Percentiles rank a stretch among this genome's conserved stretches.
phyloP scores from a whole-genome alignment of 1,140 invertebrate species.

The Lepidurus packardi region DNA sequence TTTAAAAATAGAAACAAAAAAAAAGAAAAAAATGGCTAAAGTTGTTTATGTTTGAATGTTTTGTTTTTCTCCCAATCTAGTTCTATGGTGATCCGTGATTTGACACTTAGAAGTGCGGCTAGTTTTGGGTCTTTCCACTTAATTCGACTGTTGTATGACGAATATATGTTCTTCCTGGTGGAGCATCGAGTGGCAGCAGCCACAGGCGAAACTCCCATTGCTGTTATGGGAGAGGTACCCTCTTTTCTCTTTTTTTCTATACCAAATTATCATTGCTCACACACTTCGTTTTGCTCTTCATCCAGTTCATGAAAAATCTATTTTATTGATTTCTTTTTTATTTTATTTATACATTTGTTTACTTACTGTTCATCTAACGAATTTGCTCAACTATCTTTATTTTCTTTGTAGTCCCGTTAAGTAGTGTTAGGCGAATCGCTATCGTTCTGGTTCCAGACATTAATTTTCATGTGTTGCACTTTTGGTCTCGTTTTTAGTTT shows the following conservation, averaged over 20 bases:
- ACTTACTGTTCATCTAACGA: too few species aligned
- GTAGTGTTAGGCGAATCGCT: too few species aligned
- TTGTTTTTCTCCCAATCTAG: conserved; percentile 50
- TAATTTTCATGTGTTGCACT: too few species aligned
- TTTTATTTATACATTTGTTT: too few species aligned
- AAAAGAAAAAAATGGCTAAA: too few species aligned
- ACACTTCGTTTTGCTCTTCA: too few species aligned
- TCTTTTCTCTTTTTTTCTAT: background rate
- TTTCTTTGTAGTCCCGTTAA: too few species aligned
- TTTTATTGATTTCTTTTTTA: too few species aligned
- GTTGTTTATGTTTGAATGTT: background rate
- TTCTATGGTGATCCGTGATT: conserved; percentile 91
- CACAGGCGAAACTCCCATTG: conserved; percentile 83
- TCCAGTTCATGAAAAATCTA: too few species aligned
- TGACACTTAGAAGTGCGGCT: conserved; percentile 89
- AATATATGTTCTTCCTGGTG: conserved; percentile 98
- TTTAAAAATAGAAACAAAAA: too few species aligned
- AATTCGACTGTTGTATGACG: conserved; percentile 93
- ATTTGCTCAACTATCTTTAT: too few species aligned
- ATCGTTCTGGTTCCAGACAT: too few species aligned
- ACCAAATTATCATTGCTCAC: background rate
- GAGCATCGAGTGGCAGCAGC: conserved; percentile 93
- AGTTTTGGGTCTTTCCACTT: conserved; percentile 99
- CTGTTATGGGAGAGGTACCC: conserved; percentile 77
- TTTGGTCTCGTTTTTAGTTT: background rate